These are phyloP conservation scores for Cantharis nigra DNA, from an alignment of 2,888 invertebrate species.

Conservation along the genomic window DNA sequence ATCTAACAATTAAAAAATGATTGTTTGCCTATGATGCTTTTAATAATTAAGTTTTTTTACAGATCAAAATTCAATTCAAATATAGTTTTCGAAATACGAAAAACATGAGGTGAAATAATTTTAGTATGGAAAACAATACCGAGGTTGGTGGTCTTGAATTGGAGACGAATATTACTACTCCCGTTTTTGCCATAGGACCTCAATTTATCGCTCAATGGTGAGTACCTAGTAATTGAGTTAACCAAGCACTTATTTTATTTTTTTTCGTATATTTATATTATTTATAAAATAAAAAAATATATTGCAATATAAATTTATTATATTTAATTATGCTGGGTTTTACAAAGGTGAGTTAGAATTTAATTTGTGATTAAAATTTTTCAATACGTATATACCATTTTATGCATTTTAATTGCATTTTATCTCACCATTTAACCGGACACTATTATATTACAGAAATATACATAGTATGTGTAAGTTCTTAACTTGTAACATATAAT, in stretches of 20 bases:
- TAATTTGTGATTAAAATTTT: too few species aligned
- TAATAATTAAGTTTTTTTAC: not conserved
- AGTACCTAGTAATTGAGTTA: constrained; percentile 51
- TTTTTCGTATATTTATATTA: too few species aligned
- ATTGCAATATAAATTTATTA: too few species aligned
- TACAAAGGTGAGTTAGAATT: too few species aligned
- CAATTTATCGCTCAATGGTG: constrained; percentile 80
- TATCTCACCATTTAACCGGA: too few species aligned
- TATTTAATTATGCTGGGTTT: too few species aligned
- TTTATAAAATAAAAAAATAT: too few species aligned
- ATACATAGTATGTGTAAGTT: too few species aligned
- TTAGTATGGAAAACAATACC: constrained; percentile 50
- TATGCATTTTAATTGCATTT: too few species aligned
- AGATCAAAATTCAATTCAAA: not conserved
- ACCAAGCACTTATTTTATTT: not conserved
- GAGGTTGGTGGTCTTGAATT: constrained; percentile 49
- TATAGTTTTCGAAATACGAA: not conserved
- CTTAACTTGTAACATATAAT: too few species aligned
- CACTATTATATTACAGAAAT: too few species aligned
- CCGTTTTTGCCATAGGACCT: constrained; percentile 75
- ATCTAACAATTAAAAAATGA: not conserved
- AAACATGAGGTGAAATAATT: not conserved
- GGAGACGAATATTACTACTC: constrained; percentile 67
- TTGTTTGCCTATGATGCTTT: not conserved
- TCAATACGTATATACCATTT: too few species aligned